phyloP scores from a whole-genome alignment of 2,888 invertebrate species.

The Physocephala rufipes region DNA sequence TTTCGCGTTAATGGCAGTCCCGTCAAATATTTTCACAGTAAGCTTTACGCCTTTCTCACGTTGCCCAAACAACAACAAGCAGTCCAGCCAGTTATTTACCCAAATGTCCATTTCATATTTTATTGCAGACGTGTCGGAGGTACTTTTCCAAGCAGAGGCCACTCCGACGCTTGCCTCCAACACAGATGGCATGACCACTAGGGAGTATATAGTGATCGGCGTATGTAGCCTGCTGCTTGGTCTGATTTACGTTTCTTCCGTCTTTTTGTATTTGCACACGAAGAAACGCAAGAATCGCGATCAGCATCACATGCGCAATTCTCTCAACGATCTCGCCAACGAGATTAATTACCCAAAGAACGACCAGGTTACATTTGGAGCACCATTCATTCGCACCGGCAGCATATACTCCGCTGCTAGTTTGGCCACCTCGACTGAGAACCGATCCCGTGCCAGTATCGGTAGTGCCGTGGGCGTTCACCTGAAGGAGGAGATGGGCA shows the following conservation, averaged over 20 bases:
- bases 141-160: slow-evolving; percentile 76
- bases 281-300: slow-evolving; percentile 70
- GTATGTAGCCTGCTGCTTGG: slow-evolving; percentile 86
- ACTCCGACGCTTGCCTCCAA: slow-evolving; percentile 69
- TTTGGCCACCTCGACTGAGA: slow-evolving; percentile 54
- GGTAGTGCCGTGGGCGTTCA: slow-evolving; percentile 52
- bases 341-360: slow-evolving; percentile 67
- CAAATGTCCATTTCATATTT: slow-evolving; percentile 44
- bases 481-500: slow-evolving; percentile 71
- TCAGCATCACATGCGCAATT: slow-evolving; percentile 58
- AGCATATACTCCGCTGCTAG: slow-evolving; percentile 62
- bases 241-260: slow-evolving; percentile 85
- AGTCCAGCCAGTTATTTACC: not conserved
- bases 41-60: slow-evolving; percentile 53
- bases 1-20: slow-evolving; percentile 87
- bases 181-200: slow-evolving; percentile 73
- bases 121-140: slow-evolving; percentile 79
- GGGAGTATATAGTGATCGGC: slow-evolving; percentile 86
- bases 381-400: slow-evolving; percentile 62
- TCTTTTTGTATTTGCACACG: slow-evolving; percentile 82
- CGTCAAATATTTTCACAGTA: slow-evolving; percentile 72
- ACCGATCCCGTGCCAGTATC: slow-evolving; percentile 55
- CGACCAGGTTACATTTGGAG: slow-evolving; percentile 64
- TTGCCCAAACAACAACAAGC: not conserved
- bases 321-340: slow-evolving; percentile 60